Evolutionary conservation across 2,113 vertebrate species (phyloP).

Genomic region (Poicephalus gulielmi): DNA sequence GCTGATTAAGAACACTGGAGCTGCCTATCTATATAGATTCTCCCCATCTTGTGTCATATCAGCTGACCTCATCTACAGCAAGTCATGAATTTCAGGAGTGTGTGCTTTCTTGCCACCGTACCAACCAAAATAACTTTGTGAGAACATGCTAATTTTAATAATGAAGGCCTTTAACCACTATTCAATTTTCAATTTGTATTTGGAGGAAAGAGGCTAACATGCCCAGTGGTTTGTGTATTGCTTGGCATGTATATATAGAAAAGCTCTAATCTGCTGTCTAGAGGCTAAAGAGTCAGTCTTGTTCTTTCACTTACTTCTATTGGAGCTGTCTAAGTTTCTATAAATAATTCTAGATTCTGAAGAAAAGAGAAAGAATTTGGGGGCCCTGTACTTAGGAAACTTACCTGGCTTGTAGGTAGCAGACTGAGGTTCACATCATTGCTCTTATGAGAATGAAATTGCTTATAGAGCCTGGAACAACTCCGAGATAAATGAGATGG

Average conservation of each 20-base stretch:
- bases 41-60: neutral
- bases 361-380: neutral
- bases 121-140: neutral
- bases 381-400: neutral
- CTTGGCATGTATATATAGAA: neutral
- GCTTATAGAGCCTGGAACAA: neutral
- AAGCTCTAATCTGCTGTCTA: neutral
- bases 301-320: neutral
- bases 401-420: neutral
- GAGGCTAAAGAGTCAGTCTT: neutral
- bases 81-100: neutral
- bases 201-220: neutral
- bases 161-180: neutral
- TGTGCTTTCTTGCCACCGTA: neutral
- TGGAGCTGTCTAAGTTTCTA: neutral
- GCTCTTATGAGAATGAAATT: neutral
- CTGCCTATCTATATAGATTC: neutral
- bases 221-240: neutral
- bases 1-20: fast-evolving
- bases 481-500: neutral
- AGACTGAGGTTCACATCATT: constrained; percentile 8
- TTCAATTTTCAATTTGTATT: neutral
- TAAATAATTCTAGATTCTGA: neutral
- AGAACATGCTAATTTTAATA: neutral
- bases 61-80: neutral